Evolutionary conservation across 2,113 vertebrate genomes (phyloP).

Genomic region (Puntigrus tetrazona): DNA sequence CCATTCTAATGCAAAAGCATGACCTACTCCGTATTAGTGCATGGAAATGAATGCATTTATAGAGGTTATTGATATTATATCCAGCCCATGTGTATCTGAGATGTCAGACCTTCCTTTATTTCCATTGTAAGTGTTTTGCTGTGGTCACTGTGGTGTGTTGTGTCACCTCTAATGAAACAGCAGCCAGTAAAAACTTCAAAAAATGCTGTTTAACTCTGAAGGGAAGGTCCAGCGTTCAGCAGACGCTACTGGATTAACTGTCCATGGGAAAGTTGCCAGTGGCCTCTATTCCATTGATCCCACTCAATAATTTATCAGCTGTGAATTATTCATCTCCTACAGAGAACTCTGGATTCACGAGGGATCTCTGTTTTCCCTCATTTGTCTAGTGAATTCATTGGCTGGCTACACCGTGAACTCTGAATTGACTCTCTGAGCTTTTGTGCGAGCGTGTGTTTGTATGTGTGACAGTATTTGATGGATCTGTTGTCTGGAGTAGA

Average conservation of each 20-base stretch:
- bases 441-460: conserved; percentile 13
- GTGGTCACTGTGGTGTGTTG: background rate
- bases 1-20: background rate
- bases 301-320: conserved; percentile 72
- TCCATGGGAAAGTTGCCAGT: conserved; percentile 57
- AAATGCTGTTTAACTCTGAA: background rate
- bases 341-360: conserved; percentile 71
- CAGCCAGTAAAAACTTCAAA: background rate
- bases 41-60: background rate
- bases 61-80: background rate
- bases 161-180: background rate
- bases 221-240: background rate
- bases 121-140: background rate
- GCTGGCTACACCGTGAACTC: conserved; percentile 60
- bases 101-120: background rate
- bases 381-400: conserved; percentile 75
- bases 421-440: background rate
- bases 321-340: conserved; percentile 76
- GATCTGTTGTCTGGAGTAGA: conserved; percentile 34
- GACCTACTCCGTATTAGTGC: background rate
- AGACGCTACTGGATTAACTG: conserved; percentile 35
- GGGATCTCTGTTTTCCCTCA: conserved; percentile 67
- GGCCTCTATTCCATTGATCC: conserved; percentile 65
- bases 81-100: background rate
- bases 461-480: background rate